These are phyloP conservation scores for Strigamia crassipes DNA, from an alignment of 2,888 invertebrate genomes.

Conservation along the genomic window DNA sequence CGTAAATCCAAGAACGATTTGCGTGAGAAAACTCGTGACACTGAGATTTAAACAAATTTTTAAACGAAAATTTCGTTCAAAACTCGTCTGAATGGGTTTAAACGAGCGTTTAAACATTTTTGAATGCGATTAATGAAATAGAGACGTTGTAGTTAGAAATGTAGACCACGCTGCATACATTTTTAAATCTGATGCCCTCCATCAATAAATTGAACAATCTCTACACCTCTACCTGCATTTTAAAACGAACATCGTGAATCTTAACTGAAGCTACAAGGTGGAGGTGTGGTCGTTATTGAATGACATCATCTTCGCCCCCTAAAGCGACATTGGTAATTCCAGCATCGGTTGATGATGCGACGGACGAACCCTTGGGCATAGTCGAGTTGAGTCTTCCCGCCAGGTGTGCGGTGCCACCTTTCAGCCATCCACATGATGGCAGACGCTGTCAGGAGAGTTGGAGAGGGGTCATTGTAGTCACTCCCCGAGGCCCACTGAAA, in stretches of 20 bases:
- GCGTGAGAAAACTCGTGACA: too few relatives aligned
- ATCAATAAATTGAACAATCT: too few relatives aligned
- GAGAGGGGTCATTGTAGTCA: constrained; percentile 26
- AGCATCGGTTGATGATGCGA: neutral
- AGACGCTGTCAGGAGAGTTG: constrained; percentile 10
- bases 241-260: neutral
- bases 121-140: too few relatives aligned
- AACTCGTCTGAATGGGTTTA: too few relatives aligned
- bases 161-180: too few relatives aligned
- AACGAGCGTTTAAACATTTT: too few relatives aligned
- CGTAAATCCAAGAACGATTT: too few relatives aligned
- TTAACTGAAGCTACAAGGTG: neutral
- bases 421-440: constrained; percentile 19
- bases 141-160: too few relatives aligned
- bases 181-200: too few relatives aligned
- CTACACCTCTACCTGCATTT: too few relatives aligned
- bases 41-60: too few relatives aligned
- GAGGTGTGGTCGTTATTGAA: neutral
- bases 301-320: neutral
- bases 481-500: constrained; percentile 18
- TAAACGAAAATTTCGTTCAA: too few relatives aligned
- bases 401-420: constrained; percentile 27
- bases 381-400: constrained; percentile 13
- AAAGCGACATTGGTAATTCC: neutral
- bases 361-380: constrained; percentile 1